phyloP scores from a whole-genome alignment of 2,888 invertebrate species.

The Cryptocephalus primarius region DNA sequence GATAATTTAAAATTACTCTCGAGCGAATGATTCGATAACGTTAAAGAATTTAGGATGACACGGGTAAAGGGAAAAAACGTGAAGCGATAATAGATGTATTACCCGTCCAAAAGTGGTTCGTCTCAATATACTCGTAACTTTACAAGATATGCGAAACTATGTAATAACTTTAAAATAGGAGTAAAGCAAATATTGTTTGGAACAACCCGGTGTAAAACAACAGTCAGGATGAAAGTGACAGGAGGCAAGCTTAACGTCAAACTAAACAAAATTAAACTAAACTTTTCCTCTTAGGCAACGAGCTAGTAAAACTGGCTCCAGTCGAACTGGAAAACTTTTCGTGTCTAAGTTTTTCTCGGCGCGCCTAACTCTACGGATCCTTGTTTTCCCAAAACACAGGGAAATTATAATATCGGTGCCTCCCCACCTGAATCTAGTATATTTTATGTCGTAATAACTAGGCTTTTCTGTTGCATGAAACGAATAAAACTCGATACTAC shows the following conservation, averaged over 20 bases:
- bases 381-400: slow-evolving; percentile 32
- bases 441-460: slow-evolving; percentile 21
- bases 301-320: slow-evolving; percentile 33
- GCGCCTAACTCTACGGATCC: slow-evolving; percentile 31
- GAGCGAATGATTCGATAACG: too few relatives aligned
- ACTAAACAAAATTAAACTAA: slow-evolving; percentile 41
- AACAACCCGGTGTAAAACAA: slow-evolving; percentile 34
- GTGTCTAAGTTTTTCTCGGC: slow-evolving; percentile 39
- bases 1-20: too few relatives aligned
- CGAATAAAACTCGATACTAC: too few relatives aligned
- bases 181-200: slow-evolving; percentile 32
- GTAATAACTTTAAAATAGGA: slow-evolving; percentile 34
- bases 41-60: too few relatives aligned
- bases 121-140: slow-evolving; percentile 12
- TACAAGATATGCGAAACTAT: slow-evolving; percentile 29
- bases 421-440: slow-evolving; percentile 24
- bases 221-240: slow-evolving; percentile 39
- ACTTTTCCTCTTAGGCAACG: slow-evolving; percentile 40
- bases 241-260: slow-evolving; percentile 39
- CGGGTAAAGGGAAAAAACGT: background rate
- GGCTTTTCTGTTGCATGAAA: slow-evolving; percentile 12
- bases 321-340: slow-evolving; percentile 36
- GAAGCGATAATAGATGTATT: slow-evolving; percentile 6
- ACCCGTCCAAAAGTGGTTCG: slow-evolving; percentile 9
- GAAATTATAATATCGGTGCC: slow-evolving; percentile 39